Evolutionary conservation across 2,888 invertebrate species (phyloP).

Genomic region (Liodrosophila aerea): DNA sequence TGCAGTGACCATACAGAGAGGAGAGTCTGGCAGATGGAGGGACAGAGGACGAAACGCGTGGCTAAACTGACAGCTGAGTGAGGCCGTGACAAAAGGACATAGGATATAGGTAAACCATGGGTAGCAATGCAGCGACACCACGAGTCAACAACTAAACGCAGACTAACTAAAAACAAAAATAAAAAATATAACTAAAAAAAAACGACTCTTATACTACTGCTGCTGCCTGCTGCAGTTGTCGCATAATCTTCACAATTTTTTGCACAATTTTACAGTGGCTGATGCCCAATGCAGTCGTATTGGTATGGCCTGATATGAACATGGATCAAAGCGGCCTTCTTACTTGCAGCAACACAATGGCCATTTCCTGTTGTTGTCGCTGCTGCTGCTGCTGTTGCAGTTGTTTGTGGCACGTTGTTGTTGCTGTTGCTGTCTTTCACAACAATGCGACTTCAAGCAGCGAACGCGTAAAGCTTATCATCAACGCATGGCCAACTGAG

Average conservation of each 20-base stretch:
- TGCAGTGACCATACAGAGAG: slow-evolving; percentile 4
- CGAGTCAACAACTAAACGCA: slow-evolving; percentile 69
- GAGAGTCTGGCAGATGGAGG: slow-evolving; percentile 10
- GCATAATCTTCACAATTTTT: slow-evolving; percentile 71
- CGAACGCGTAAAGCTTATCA: slow-evolving; percentile 76
- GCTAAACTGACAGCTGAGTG: slow-evolving; percentile 6
- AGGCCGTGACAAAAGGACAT: slow-evolving; percentile 18
- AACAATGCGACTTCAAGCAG: slow-evolving; percentile 72
- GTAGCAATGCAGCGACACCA: slow-evolving; percentile 22
- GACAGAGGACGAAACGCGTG: background rate
- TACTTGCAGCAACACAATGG: slow-evolving; percentile 66
- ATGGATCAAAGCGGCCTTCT: slow-evolving; percentile 77
- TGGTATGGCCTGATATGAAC: slow-evolving; percentile 62
- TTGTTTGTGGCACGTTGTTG: slow-evolving; percentile 15
- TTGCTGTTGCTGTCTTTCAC: slow-evolving; percentile 45
- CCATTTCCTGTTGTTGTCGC: slow-evolving; percentile 56
- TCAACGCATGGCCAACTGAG: slow-evolving; percentile 70
- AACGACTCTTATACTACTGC: slow-evolving; percentile 5
- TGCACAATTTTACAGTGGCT: slow-evolving; percentile 22
- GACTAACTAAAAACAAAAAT: slow-evolving; percentile 49
- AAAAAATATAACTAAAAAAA: slow-evolving; percentile 23
- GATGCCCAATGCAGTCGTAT: slow-evolving; percentile 43
- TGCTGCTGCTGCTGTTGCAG: slow-evolving; percentile 28
- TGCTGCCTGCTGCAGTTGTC: slow-evolving; percentile 65
- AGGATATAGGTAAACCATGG: slow-evolving; percentile 35